These are phyloP conservation scores for Xenopus tropicalis DNA, from an alignment of 2,113 vertebrate genomes.

Conservation along the genomic window UCB_Xtro_10.0 CM004449.2:17237001-17237500, in stretches of 20 bases:
- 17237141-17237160: background rate
- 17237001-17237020: too few species aligned
- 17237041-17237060: too few species aligned
- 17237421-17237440: too few species aligned
- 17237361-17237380: too few species aligned
- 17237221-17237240: conserved; percentile 9
- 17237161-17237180: conserved; percentile 22
- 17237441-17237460: too few species aligned
- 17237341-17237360: conserved; percentile 28
- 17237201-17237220: conserved; percentile 30
- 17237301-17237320: conserved; percentile 36
- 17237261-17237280: conserved; percentile 30
- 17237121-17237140: background rate
- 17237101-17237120: background rate
- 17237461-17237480: too few species aligned
- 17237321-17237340: conserved; percentile 5
- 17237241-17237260: conserved; percentile 29
- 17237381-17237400: too few species aligned
- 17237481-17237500: too few species aligned
- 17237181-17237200: conserved; percentile 13
- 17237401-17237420: too few species aligned
- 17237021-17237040: too few species aligned
- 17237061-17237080: too few species aligned
- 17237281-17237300: conserved; percentile 12
- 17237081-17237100: background rate